Percentiles rank a stretch among this genome's conserved stretches.
Conservation (phyloP, 2,113 vertebrate species). For the Ammospiza caudacuta region DNA sequence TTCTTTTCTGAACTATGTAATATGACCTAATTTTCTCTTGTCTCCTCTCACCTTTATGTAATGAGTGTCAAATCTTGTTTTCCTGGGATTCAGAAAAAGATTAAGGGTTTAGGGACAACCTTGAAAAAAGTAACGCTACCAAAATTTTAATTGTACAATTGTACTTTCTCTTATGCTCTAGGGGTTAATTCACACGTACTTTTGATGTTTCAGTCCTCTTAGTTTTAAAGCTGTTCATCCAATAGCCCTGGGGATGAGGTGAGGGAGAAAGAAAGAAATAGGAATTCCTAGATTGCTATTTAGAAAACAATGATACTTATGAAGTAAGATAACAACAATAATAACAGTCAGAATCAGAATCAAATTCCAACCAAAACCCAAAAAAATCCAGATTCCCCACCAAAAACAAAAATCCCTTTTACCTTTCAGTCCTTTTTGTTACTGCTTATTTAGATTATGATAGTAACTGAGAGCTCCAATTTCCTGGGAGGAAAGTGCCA, state of each 20-base stretch:
- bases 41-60: not conserved
- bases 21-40: not conserved
- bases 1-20: not conserved
- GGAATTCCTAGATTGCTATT: not conserved
- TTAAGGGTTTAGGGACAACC: not conserved
- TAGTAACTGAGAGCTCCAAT: not conserved
- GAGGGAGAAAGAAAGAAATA: not conserved
- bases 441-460: not conserved
- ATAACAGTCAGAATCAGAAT: not conserved
- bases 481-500: not conserved
- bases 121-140: not conserved
- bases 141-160: not conserved
- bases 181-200: not conserved
- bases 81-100: not conserved
- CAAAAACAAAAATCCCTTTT: not conserved
- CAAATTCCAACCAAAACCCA: not conserved
- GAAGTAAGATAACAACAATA: not conserved
- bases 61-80: not conserved
- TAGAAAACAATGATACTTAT: not conserved
- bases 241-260: not conserved
- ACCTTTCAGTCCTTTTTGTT: not conserved
- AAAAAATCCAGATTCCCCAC: not conserved
- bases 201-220: not conserved
- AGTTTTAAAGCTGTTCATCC: not conserved
- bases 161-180: not conserved